Percentiles rank a stretch among this genome's conserved stretches.
These are phyloP conservation scores for Hirtodrosophila confusa DNA, from an alignment of 2,888 invertebrate species.

Conservation along the genomic window DNA sequence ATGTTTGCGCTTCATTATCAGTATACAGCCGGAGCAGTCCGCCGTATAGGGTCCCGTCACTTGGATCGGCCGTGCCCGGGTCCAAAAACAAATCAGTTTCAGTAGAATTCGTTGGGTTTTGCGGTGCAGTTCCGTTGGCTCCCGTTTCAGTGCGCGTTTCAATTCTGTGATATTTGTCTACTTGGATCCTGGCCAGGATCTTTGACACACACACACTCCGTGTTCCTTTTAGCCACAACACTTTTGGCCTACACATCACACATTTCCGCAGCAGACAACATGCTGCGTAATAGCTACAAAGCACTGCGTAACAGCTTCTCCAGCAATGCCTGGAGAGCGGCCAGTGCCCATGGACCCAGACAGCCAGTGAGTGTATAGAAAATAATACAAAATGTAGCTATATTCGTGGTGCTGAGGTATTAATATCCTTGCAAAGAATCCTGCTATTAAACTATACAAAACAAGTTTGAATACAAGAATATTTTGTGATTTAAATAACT, in stretches of 20 bases:
- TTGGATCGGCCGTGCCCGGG: constrained; percentile 35
- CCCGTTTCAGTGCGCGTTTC: constrained; percentile 12
- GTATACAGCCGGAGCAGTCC: constrained; percentile 29
- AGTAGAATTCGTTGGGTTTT: constrained; percentile 59
- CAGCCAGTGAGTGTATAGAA: constrained; percentile 68
- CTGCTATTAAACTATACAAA: too few species aligned
- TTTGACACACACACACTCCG: background rate
- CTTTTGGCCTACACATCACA: background rate
- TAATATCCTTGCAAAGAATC: too few species aligned
- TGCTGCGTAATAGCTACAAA: constrained; percentile 65
- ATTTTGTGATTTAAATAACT: too few species aligned
- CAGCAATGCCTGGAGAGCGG: constrained; percentile 60
- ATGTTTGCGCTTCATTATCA: constrained; percentile 69
- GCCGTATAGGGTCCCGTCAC: constrained; percentile 32
- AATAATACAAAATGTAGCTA: background rate
- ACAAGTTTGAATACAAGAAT: too few species aligned
- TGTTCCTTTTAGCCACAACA: background rate
- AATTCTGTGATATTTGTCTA: constrained; percentile 45
- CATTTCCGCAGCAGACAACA: constrained; percentile 16
- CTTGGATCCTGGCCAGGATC: constrained; percentile 31
- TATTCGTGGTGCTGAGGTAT: too few species aligned
- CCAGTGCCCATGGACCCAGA: constrained; percentile 66
- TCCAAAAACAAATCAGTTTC: constrained; percentile 41
- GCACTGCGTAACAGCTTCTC: constrained; percentile 55
- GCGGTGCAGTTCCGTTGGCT: constrained; percentile 44